Conservation (phyloP, 2,797 vertebrate genomes). For the Phrynocephalus vlangalii region DNA sequence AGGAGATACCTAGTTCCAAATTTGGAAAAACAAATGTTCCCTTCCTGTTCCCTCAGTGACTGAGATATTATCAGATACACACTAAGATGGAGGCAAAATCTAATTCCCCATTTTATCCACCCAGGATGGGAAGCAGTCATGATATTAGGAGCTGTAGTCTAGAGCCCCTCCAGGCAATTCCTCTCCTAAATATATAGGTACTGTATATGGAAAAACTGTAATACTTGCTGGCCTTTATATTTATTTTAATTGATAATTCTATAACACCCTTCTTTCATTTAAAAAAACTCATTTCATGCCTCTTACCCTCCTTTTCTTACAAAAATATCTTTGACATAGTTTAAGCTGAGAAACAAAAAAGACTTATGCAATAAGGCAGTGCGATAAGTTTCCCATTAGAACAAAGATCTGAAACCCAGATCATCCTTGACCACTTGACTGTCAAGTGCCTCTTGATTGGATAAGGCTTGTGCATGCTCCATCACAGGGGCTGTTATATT, state of each 20-base stretch:
- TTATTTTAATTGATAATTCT: background rate
- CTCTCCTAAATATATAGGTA: background rate
- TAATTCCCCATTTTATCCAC: background rate
- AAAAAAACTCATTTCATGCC: background rate
- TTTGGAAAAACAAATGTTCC: background rate
- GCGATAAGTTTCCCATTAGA: background rate
- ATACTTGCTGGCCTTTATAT: background rate
- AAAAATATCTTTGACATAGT: background rate
- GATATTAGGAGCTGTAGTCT: background rate
- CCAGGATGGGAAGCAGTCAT: background rate
- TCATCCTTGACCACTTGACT: background rate
- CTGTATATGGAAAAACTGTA: background rate
- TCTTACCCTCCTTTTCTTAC: background rate
- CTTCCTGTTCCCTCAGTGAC: background rate
- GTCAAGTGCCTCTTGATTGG: background rate
- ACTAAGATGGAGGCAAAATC: background rate
- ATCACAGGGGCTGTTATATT: background rate
- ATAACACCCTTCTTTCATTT: too few relatives aligned
- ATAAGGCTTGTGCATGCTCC: background rate
- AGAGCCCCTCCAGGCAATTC: background rate
- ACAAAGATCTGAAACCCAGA: background rate
- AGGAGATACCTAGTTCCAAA: background rate
- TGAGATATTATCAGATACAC: background rate
- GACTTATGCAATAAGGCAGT: background rate
- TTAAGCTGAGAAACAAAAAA: background rate